Conservation (phyloP, 2,888 invertebrate species). For the Salticus scenicus region DNA sequence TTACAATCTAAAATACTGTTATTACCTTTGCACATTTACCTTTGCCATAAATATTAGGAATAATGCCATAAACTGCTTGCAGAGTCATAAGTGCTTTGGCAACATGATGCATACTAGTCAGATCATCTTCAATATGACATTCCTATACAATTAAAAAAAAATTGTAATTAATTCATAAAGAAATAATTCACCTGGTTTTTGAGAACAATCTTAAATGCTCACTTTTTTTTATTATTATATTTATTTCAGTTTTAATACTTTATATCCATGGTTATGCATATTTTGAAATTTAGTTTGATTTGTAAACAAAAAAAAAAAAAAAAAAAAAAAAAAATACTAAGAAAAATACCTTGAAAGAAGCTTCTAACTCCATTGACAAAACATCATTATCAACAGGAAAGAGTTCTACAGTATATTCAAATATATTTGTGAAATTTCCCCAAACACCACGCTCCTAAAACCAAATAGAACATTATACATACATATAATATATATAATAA, state of each 20-base stretch:
- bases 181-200: no score
- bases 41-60: constrained; percentile 91
- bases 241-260: no score
- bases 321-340: background rate
- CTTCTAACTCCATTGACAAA: constrained; percentile 91
- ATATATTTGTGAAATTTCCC: constrained; percentile 84
- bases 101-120: constrained; percentile 88
- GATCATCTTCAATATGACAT: constrained; percentile 90
- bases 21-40: constrained; percentile 85
- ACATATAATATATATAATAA: no score
- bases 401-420: constrained; percentile 90
- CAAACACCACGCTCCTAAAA: constrained; percentile 85
- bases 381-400: constrained; percentile 94
- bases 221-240: no score
- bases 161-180: background rate
- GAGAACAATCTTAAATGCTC: no score
- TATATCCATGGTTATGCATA: no score
- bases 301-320: no score
- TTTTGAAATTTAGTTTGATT: no score
- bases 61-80: constrained; percentile 91
- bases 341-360: constrained; percentile 82
- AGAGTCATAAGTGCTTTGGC: constrained; percentile 90
- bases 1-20: no score
- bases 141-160: constrained; percentile 78
- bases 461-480: no score